Base-by-base conservation (phyloP, 2,797 vertebrate species). In the Melanotaenia pygmaea region DNA sequence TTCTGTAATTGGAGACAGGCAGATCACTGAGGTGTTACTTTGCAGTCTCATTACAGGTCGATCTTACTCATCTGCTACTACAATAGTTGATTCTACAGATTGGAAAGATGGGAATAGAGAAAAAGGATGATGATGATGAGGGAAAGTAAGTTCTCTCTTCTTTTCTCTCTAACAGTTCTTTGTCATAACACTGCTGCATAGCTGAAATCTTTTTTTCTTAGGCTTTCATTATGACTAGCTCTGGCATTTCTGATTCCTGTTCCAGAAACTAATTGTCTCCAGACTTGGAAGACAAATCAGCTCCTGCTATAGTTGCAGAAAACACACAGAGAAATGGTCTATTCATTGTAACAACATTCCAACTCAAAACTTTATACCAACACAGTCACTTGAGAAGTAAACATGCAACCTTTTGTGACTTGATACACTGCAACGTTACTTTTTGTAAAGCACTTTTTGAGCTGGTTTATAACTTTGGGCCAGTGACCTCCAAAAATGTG, bases 241-340 rank as follows among this genome's bases (percentile, higher is more conserved):
- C 74, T 85, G 86, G 80, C 84, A 79, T 86, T 92, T 83, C 7
- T 58, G 63, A 81, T 77, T 83, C 73, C 70, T 73, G 32, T 60
- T 88, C 86, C 88, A 80, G 70, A 63, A 43, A 30, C 75, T 86
- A 88, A 91, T 82, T 83, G 82, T 80, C 74, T 89, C 88, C 89
- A 89, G 88, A 90, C 86, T 84, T 71, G 40, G 73, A 70, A 65
- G 81, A 78, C 77, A 79, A 79, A 85, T 75, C 71, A 53, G 60
- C 76, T 61, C 76, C 70, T 79, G 72, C 70, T 66, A 16, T 59
- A 43, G 71, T 68, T 57, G 63, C 72, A 59, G 57, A 59, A 76
- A 70, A 76, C 61, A 2, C 30, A 38, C 54, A 57, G 26, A 75
- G 77, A 80, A 66, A 71, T 72, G 47, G 74, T 10, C 45, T 65